Evolutionary conservation across 2,888 invertebrate genomes (phyloP), one percentile per base, ranked within the genome.

Genomic region (Eupelmus urozonus): DNA sequence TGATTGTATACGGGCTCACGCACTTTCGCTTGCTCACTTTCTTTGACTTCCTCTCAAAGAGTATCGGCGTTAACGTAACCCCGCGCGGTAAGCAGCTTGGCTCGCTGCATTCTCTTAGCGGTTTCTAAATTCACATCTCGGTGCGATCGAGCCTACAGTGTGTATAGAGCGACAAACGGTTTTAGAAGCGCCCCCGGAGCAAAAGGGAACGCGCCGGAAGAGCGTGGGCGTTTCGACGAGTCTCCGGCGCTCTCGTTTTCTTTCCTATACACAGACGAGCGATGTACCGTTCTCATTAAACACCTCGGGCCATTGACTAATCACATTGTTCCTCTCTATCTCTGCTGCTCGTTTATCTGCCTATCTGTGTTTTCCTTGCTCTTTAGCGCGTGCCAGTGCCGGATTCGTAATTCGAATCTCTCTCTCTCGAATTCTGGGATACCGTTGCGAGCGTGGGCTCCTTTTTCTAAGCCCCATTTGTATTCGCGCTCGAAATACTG

Each of bases 21-120:
- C 69, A 69, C 69, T 69, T 69, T 69, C 69, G 67, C 67, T 45
- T 27, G 63, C 55, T 55, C 55, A 55, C 67, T 67, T 67, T 67
- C 67, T 67, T 67, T 23, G 67, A 67, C 65, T 67, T 67, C 53
- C 55, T 67, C 67, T 25, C n/a, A 9, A 27, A 3, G 34, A 40
- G 34, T 13, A 27, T 13, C n/a, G 13, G 2, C 0, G 11, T 25
- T 11, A 16, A 5, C 16, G 16, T 57, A 25, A 11, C 11, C 16
- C 20, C 57, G 57, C 13, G 18, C 18, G 20, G 1, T 60, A 40
- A 18, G 20, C 18, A 34, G 40, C 60, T 2, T 7, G 20, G 27
- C 57, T 16, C 16, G 53, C n/a, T 49, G 20, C 20, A n/a, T n/a
- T n/a, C n/a, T n/a, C n/a, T 20, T 2, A 34, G 20, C 40, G 34